phyloP scores from a whole-genome alignment of 2,113 vertebrate species.

The Marcusenius ussheri region DNA sequence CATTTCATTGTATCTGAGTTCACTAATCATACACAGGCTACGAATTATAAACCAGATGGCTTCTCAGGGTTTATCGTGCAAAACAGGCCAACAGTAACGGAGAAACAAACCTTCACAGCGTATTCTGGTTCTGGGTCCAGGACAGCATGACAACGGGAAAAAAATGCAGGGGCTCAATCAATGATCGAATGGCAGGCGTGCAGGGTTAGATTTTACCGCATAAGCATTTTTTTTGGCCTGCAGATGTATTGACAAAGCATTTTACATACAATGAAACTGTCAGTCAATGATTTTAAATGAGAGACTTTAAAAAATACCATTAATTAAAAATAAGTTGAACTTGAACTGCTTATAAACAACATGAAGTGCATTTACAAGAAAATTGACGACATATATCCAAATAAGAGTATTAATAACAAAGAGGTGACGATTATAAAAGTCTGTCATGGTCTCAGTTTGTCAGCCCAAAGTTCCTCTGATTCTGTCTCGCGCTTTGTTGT shows the following conservation, averaged over 20 bases:
- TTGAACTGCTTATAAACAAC: not conserved
- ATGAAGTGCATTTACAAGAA: not conserved
- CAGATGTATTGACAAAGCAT: not conserved
- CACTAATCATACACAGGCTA: not conserved
- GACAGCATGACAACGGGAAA: not conserved
- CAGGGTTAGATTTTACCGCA: not conserved
- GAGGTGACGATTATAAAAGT: not conserved
- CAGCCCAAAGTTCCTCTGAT: not conserved
- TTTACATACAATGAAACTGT: not conserved
- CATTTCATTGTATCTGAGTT: not conserved
- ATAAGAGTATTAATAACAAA: not conserved
- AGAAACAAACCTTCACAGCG: not conserved
- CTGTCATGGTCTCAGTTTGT: not conserved
- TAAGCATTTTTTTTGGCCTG: not conserved
- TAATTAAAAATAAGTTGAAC: not conserved
- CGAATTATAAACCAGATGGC: not conserved
- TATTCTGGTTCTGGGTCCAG: not conserved
- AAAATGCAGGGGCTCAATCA: not conserved
- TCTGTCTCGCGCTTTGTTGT: not conserved
- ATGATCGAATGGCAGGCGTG: not conserved
- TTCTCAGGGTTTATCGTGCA: not conserved
- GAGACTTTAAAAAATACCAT: not conserved
- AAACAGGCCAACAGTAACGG: not conserved
- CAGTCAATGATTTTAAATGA: not conserved
- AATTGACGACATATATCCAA: not conserved